Percentiles rank a stretch among this genome's conserved stretches.
These are phyloP conservation scores for Platycheirus rosarum DNA, from an alignment of 2,888 invertebrate species.

Conservation along the genomic window DNA sequence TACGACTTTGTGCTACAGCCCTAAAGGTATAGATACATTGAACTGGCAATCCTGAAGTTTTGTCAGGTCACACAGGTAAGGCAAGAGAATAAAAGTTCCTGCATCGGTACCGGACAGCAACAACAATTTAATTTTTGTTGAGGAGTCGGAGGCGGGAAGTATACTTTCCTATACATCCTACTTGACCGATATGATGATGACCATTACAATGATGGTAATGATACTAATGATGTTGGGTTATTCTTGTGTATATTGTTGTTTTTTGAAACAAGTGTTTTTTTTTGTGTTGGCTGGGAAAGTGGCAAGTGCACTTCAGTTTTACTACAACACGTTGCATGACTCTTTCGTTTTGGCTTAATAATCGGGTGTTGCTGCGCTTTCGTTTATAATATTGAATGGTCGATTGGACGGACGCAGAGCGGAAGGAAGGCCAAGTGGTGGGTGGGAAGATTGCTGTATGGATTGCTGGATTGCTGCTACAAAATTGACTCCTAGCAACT, in stretches of 20 bases:
- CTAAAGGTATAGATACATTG: constrained; percentile 2
- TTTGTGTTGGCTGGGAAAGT: constrained; percentile 38
- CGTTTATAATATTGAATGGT: constrained; percentile 42
- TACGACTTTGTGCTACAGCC: constrained; percentile 35
- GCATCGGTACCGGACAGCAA: constrained; percentile 53
- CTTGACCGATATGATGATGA: constrained; percentile 71
- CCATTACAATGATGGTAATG: constrained; percentile 66
- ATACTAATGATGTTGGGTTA: constrained; percentile 62
- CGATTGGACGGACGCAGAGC: constrained; percentile 6
- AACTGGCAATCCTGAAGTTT: constrained; percentile 33
- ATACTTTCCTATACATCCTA: constrained; percentile 48
- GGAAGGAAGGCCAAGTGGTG: constrained; percentile 60
- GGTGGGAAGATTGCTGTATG: constrained; percentile 35
- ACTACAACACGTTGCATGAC: constrained; percentile 69
- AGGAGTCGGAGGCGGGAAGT: constrained; percentile 53
- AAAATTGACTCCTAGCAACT: constrained; percentile 59
- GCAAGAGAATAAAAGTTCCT: constrained; percentile 66
- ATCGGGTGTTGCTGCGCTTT: constrained; percentile 65
- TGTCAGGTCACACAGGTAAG: constrained; percentile 50
- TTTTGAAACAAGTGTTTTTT: constrained; percentile 60
- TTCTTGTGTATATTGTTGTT: constrained; percentile 33
- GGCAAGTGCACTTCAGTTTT: constrained; percentile 68
- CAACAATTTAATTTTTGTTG: constrained; percentile 37
- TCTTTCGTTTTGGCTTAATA: constrained; percentile 71
- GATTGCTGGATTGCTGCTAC: constrained; percentile 31